phyloP scores from a whole-genome alignment of 2,797 vertebrate genomes.

The Scyliorhinus canicula region DNA sequence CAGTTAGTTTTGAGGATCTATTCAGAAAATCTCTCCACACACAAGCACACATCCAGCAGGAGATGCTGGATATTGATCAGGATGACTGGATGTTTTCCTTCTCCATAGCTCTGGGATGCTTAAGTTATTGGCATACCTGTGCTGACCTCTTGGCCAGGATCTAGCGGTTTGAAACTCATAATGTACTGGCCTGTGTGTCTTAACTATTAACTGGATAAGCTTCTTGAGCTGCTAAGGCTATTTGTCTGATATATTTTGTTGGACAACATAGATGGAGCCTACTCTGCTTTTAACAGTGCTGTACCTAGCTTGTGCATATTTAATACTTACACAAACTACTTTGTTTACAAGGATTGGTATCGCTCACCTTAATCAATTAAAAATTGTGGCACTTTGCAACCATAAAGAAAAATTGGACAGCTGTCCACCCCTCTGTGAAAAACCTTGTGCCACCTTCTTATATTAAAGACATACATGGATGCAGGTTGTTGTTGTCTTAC shows the following conservation, averaged over 20 bases:
- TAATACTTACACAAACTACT: not conserved
- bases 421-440: not conserved
- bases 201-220: not conserved
- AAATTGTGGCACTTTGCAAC: not conserved
- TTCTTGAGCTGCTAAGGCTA: too few species aligned
- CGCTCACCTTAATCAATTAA: not conserved
- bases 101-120: not conserved
- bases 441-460: not conserved
- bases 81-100: not conserved
- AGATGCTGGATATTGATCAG: not conserved
- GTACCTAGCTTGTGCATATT: too few species aligned
- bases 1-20: not conserved
- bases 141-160: not conserved
- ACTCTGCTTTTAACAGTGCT: too few species aligned
- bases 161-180: not conserved
- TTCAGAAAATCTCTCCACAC: not conserved
- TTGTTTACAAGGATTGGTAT: not conserved
- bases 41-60: not conserved
- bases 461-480: not conserved
- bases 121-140: not conserved
- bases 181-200: not conserved
- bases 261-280: too few species aligned
- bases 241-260: too few species aligned
- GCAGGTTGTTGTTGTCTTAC: not conserved
- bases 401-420: not conserved